These are phyloP conservation scores for Drosophila merina DNA, from an alignment of 2,888 invertebrate species.

Conservation along the genomic window DNA sequence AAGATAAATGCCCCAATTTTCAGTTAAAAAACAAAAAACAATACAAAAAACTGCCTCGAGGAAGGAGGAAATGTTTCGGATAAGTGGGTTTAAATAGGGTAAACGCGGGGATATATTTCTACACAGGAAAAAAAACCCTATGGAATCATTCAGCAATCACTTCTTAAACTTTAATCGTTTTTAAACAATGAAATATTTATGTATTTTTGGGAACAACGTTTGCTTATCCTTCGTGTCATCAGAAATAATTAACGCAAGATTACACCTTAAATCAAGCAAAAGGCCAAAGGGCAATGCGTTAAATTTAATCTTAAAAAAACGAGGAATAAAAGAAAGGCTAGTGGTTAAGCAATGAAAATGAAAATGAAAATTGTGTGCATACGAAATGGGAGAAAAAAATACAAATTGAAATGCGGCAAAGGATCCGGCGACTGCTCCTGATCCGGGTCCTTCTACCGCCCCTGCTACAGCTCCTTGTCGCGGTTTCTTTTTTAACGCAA, in stretches of 20 bases:
- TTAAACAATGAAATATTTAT: too few relatives aligned
- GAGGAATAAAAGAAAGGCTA: not conserved
- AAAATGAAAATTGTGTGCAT: slow-evolving; percentile 28
- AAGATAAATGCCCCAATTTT: slow-evolving; percentile 60
- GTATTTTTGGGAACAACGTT: too few relatives aligned
- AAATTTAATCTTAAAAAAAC: not conserved
- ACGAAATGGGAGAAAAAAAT: slow-evolving; percentile 56
- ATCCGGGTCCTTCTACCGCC: not conserved
- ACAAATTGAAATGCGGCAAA: slow-evolving; percentile 45
- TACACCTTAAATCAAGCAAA: slow-evolving; percentile 28
- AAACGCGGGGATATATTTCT: not conserved
- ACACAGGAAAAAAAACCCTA: not conserved
- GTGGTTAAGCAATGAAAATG: slow-evolving; percentile 32
- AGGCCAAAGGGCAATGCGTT: slow-evolving; percentile 11
- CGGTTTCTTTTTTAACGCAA: slow-evolving; percentile 47
- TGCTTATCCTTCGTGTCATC: too few relatives aligned
- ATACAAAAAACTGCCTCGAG: slow-evolving; percentile 13
- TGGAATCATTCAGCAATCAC: too few relatives aligned
- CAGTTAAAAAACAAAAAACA: slow-evolving; percentile 32
- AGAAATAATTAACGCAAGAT: slow-evolving; percentile 27
- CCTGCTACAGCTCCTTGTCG: slow-evolving; percentile 17
- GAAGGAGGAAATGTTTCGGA: slow-evolving; percentile 16
- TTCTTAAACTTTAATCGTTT: too few relatives aligned
- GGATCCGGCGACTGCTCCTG: slow-evolving; percentile 5
- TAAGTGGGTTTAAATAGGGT: slow-evolving; percentile 44